Conservation (phyloP, 2,888 invertebrate species). For the Ligdia adustata region DNA sequence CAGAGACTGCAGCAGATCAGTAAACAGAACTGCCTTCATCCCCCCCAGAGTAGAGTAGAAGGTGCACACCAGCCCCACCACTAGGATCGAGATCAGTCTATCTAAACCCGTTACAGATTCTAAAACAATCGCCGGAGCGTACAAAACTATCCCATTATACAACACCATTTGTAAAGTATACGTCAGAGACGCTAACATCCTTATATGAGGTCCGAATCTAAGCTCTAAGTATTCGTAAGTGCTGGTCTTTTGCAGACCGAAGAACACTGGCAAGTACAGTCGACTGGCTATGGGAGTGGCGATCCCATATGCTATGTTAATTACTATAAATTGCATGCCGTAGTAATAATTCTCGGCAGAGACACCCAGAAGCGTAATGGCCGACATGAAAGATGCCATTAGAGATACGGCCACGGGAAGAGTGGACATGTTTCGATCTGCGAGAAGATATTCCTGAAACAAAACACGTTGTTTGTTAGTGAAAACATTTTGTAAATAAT, state of each 20-base stretch:
- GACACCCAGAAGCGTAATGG: conserved; percentile 94
- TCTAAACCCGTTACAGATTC: conserved; percentile 93
- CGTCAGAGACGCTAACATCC: conserved; percentile 91
- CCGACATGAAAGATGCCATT: conserved; percentile 98
- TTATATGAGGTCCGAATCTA: conserved; percentile 90
- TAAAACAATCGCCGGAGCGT: conserved; percentile 96
- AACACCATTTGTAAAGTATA: conserved; percentile 95
- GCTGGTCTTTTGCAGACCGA: conserved; percentile 91
- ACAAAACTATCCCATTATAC: conserved; percentile 96
- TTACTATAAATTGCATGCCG: conserved; percentile 91
- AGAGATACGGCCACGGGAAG: conserved; percentile 93
- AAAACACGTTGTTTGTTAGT: background rate
- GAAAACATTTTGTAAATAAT: background rate
- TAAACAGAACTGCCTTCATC: conserved; percentile 95
- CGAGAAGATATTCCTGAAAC: conserved; percentile 92
- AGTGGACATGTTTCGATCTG: conserved; percentile 91
- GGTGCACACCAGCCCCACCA: conserved; percentile 91
- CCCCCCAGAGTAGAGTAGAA: conserved; percentile 95
- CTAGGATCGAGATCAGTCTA: conserved; percentile 88
- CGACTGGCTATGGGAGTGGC: conserved; percentile 91
- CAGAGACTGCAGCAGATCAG: conserved; percentile 92
- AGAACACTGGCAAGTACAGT: conserved; percentile 93
- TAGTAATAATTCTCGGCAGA: conserved; percentile 94
- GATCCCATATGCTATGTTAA: conserved; percentile 89
- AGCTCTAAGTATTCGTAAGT: conserved; percentile 96